Base-by-base conservation (phyloP, 2,797 vertebrate species). In the Sphaeramia orbicularis region DNA sequence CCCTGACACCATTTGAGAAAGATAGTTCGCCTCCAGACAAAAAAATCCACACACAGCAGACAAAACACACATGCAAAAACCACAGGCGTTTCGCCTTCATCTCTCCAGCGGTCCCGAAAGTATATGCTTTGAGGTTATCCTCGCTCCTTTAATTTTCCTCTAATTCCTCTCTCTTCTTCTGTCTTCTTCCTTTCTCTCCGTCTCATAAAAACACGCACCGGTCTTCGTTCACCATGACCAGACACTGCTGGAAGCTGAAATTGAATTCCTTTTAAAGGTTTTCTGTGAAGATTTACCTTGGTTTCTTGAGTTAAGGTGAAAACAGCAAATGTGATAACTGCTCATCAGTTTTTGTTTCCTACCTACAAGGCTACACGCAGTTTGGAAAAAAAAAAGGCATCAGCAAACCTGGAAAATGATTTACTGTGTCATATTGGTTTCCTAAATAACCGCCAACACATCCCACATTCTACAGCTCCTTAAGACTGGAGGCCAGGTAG, bases 101-200 rank as follows among this genome's bases (percentile, higher is more conserved):
- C 36, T 62, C 66, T 41, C 35, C 10, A 9, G 43, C 27, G 18
- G 67, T 60, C 54, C 73, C 60, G 38, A 47, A 72, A 74, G 69
- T 44, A 58, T 41, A 19, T 14, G 45, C 51, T 74, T 65, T 76
- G 72, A 71, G 44, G 45, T 64, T 47, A 18, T 54, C 8, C 43
- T 76, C 41, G 56, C 50, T 45, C 50, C 13, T 47, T 48, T 73
- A 57, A 67, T 77, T 82, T 57, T 41, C 16, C 48, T 48, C 43
- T 58, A 63, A 54, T 66, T 50, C 19, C 19, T 67, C 51, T 21
- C 16, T 19, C 12, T 27, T 44, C 42, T 54, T 64, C 42, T 27
- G 40, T 32, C 57, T 53, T 18, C 38, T 56, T 65, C 38, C 35
- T 9, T 38, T 59, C 41, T 56, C 41, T 53, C 19, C 24, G 1